Percentiles rank a stretch among this genome's conserved stretches.
These are phyloP conservation scores for Mormoops blainvillei DNA, from an alignment of 2,113 vertebrate species.

Conservation along the genomic window DNA sequence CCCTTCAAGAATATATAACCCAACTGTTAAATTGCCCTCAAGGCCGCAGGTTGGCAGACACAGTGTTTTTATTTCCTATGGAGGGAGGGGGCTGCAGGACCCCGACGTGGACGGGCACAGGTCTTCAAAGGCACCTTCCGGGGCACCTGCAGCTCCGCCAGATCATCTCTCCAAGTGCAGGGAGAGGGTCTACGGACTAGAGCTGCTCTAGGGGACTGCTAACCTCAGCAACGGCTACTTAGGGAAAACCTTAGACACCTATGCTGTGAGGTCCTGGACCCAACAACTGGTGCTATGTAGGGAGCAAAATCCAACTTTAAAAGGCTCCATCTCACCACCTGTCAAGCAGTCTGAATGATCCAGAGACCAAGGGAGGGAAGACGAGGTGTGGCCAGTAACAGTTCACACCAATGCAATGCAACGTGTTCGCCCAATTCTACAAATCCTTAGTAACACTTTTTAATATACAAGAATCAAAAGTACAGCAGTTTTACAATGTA, in stretches of 20 bases:
- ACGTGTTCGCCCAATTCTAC: constrained; percentile 45
- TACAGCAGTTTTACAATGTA: constrained; percentile 90
- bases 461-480: constrained; percentile 84
- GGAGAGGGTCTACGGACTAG: fast-evolving
- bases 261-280: neutral
- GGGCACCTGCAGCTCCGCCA: neutral
- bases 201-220: neutral
- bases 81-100: neutral
- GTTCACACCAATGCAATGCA: neutral
- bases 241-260: neutral
- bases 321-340: neutral
- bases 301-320: neutral
- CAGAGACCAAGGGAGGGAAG: neutral
- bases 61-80: neutral
- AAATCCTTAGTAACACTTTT: constrained; percentile 81
- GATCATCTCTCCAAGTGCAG: fast-evolving
- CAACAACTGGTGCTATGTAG: fast-evolving
- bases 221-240: neutral
- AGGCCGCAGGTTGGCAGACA: constrained; percentile 23
- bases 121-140: neutral
- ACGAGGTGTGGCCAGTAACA: fast-evolving
- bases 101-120: fast-evolving
- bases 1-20: constrained; percentile 46
- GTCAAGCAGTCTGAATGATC: neutral
- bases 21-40: constrained; percentile 63